Base-by-base conservation (phyloP, 92 coral and sea anemone genomes). In the Chrysogorgia sp. region DNA sequence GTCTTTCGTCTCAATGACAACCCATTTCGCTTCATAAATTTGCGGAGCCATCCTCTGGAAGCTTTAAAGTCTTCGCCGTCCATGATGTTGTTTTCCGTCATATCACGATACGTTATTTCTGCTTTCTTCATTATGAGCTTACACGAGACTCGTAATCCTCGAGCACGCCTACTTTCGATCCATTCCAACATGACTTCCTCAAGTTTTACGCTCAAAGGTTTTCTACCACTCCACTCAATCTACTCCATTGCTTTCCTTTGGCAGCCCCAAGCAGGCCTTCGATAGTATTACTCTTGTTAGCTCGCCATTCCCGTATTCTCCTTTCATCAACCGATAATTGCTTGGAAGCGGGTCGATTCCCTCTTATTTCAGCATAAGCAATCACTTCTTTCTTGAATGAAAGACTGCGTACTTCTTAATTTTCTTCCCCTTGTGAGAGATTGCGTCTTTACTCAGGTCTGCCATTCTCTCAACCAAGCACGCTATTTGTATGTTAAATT, bases 281-380 rank as follows among this genome's bases (percentile, higher is more conserved):
- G 74, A n/a, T n/a, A n/a, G 24, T 66, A 66, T 37, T 23, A 66
- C 45, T 45, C 43, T 66, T 66, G 74, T 66, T 66, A 32, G 45
- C 74, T 21, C 26, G 74, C 49, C 74, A 66, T 66, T 66, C 74
- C 48, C 60, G 24, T n/a, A n/a, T n/a, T n/a, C n/a, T n/a, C n/a
- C n/a, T n/a, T n/a, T n/a, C n/a, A n/a, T n/a, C n/a, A n/a, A 86
- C 64, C 71, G 49, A 75, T 55, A 80, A 88, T 67, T 71, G 89
- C 31, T 76, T 71, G 69, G 91, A 83, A 30, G 86, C 88, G 7
- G 91, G 85, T 70, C 86, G 90, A 77, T 88, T 88, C 37, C 88
- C 88, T 58, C 76, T 77, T 28, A 28, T 64, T 84, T 84, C 92
- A 8, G 87, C 92, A 64, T 58, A 85, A 28, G 86, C 82, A 57